Conservation (phyloP, 2,113 vertebrate genomes). For the Seriola quinqueradiata region DNA sequence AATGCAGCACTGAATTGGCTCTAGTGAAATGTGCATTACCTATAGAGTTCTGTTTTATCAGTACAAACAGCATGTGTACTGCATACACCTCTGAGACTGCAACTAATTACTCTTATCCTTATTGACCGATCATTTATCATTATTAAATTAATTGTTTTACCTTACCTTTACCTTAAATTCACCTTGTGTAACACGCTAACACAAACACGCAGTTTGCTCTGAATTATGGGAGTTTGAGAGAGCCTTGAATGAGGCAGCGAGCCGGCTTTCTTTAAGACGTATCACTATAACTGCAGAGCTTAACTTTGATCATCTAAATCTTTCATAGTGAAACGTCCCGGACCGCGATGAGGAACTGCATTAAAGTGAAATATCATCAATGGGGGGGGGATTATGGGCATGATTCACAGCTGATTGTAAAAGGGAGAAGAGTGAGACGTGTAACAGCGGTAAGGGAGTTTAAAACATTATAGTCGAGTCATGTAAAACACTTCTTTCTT, state of each 20-base stretch:
- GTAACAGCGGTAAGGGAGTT: background rate
- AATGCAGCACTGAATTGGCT: constrained; percentile 25
- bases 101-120: background rate
- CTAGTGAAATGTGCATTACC: constrained; percentile 15
- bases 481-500: background rate
- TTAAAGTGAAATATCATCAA: background rate
- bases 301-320: background rate
- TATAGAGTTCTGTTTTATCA: background rate
- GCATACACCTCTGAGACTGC: background rate
- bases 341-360: too few relatives aligned
- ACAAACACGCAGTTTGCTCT: too few relatives aligned
- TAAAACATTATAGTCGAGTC: background rate
- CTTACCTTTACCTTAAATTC: too few relatives aligned
- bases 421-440: background rate
- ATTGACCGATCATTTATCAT: background rate
- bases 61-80: background rate
- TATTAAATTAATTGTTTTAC: too few relatives aligned
- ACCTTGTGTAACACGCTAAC: too few relatives aligned
- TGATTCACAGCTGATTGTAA: background rate
- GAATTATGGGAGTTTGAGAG: too few relatives aligned
- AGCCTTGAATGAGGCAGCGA: too few relatives aligned
- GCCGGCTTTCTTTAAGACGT: background rate
- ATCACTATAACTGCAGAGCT: background rate
- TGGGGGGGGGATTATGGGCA: too few relatives aligned
- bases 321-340: background rate